phyloP scores from a whole-genome alignment of 2,797 vertebrate species.

The Erpetoichthys calabaricus region DNA sequence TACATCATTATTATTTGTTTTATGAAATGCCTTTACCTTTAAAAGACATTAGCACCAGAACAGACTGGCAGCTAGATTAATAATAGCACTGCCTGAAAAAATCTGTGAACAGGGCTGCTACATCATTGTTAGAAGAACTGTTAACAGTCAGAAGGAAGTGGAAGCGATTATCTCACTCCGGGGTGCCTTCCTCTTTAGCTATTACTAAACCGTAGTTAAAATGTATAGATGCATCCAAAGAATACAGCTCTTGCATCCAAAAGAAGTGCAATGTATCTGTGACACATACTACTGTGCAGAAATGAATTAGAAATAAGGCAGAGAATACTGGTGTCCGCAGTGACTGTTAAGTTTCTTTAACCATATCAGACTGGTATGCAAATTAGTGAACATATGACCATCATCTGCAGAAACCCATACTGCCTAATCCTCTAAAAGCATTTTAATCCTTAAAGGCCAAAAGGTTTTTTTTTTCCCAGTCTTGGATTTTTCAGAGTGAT shows the following conservation, averaged over 20 bases:
- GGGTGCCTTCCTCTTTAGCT: slow-evolving; percentile 60
- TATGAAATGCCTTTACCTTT: too few species aligned
- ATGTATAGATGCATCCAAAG: slow-evolving; percentile 43
- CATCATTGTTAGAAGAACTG: neutral
- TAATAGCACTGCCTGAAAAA: neutral
- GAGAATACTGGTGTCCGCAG: slow-evolving; percentile 49
- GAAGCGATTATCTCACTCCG: slow-evolving; percentile 58
- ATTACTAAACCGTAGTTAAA: slow-evolving; percentile 44
- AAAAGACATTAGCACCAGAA: too few species aligned
- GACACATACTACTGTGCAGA: slow-evolving; percentile 53
- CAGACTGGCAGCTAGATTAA: neutral
- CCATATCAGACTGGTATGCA: too few species aligned
- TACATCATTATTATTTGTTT: too few species aligned
- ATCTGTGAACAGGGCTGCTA: neutral
- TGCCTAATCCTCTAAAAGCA: neutral
- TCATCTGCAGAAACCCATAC: neutral
- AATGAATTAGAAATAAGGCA: slow-evolving; percentile 50
- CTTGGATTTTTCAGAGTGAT: neutral
- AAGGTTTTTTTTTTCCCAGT: neutral
- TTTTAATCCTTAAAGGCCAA: neutral
- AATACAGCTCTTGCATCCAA: slow-evolving; percentile 49
- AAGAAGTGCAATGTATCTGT: slow-evolving; percentile 34
- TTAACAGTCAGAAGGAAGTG: neutral
- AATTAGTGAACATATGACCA: neutral
- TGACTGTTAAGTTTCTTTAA: slow-evolving; percentile 31